Percentiles rank a stretch among this genome's conserved stretches.
phyloP scores from a whole-genome alignment of 2,888 invertebrate species.

The Dastarcus helophoroides region DNA sequence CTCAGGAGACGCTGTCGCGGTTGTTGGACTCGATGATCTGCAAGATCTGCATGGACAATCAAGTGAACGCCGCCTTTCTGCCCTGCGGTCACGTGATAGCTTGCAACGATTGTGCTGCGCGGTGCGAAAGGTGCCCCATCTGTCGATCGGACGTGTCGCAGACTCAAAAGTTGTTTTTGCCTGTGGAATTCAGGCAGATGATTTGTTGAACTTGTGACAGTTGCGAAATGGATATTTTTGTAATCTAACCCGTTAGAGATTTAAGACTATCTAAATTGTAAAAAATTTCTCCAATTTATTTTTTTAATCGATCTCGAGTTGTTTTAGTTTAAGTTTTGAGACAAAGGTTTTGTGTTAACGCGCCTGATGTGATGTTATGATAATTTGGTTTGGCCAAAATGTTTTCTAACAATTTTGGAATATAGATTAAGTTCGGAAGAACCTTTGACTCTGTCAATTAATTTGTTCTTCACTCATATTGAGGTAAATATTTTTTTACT shows the following conservation, averaged over 20 bases:
- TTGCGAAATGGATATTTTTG: slow-evolving; percentile 11
- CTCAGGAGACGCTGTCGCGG: slow-evolving; percentile 42
- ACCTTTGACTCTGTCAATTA: too few species aligned
- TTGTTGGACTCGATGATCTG: slow-evolving; percentile 64
- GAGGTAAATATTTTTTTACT: slow-evolving; percentile 27
- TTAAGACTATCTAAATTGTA: slow-evolving; percentile 6
- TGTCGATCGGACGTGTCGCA: slow-evolving; percentile 61
- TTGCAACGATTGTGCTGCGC: slow-evolving; percentile 63
- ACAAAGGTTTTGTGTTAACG: too few species aligned
- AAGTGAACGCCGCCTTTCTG: slow-evolving; percentile 72
- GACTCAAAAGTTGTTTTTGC: slow-evolving; percentile 59
- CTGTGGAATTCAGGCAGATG: slow-evolving; percentile 40
- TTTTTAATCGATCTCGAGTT: too few species aligned
- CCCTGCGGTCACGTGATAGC: slow-evolving; percentile 84
- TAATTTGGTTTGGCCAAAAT: too few species aligned
- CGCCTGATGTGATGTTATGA: too few species aligned
- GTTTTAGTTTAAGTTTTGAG: too few species aligned
- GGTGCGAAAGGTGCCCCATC: slow-evolving; percentile 63
- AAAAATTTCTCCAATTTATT: slow-evolving; percentile 14
- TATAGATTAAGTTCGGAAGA: too few species aligned
- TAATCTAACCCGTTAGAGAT: slow-evolving; percentile 9
- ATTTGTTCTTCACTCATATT: too few species aligned
- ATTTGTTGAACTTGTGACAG: neutral
- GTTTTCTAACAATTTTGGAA: too few species aligned
- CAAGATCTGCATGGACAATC: slow-evolving; percentile 77